Conservation (phyloP, 2,113 vertebrate species). For the Mus pahari region DNA sequence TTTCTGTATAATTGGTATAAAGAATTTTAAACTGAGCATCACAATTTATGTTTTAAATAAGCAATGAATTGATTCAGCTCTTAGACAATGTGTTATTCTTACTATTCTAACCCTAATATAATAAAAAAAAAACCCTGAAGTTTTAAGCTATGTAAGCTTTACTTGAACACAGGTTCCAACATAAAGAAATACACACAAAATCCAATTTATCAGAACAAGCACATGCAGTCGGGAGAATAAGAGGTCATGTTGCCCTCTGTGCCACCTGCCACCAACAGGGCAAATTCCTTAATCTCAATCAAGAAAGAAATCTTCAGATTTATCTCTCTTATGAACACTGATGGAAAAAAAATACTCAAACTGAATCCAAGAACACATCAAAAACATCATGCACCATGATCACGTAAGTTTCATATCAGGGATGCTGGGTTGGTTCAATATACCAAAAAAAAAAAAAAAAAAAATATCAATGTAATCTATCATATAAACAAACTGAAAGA, state of each 20-base stretch:
- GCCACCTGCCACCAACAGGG: background rate
- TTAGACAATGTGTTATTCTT: background rate
- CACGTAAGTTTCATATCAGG: no score
- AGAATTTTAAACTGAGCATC: background rate
- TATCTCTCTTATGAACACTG: no score
- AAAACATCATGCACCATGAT: no score
- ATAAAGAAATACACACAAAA: background rate
- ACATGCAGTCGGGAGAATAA: background rate
- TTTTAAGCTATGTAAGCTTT: background rate
- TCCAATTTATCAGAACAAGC: background rate
- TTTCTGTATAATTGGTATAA: background rate
- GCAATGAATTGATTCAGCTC: background rate
- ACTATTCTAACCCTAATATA: background rate
- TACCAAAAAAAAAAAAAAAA: no score
- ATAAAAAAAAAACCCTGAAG: background rate
- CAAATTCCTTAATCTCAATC: constrained; percentile 33
- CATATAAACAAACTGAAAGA: no score
- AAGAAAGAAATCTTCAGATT: no score
- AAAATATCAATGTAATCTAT: no score
- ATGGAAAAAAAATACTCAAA: no score
- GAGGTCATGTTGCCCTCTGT: background rate
- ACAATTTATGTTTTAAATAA: background rate
- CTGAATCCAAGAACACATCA: no score
- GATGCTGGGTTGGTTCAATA: no score
- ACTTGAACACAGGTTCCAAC: background rate